phyloP scores from a whole-genome alignment of 2,113 vertebrate genomes.

The Capreolus pygargus region DNA sequence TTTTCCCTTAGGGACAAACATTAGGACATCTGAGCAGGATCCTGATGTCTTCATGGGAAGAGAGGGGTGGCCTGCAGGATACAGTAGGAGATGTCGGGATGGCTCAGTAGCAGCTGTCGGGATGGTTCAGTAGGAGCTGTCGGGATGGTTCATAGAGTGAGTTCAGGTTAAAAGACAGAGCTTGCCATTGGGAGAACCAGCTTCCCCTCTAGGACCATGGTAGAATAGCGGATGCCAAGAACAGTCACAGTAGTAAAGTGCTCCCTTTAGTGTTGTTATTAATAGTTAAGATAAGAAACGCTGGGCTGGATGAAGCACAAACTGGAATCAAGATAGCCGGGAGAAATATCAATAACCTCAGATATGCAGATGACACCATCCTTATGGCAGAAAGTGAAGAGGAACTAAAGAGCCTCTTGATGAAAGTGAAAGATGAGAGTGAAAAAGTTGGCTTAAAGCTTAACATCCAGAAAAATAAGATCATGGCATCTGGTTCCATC shows the following conservation, averaged over 20 bases:
- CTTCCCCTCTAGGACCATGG: background rate
- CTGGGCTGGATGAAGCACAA: too few species aligned
- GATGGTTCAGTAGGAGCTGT: background rate
- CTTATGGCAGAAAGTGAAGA: too few species aligned
- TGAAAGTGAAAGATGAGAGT: too few species aligned
- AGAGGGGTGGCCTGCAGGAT: background rate
- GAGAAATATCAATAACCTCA: too few species aligned
- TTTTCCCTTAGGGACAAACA: background rate
- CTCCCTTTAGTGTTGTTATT: background rate
- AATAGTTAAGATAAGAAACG: background rate
- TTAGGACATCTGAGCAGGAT: background rate
- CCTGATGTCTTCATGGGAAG: background rate
- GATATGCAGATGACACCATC: too few species aligned
- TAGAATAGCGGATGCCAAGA: background rate
- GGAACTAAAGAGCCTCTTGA: too few species aligned
- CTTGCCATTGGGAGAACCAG: background rate
- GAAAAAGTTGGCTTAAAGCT: too few species aligned
- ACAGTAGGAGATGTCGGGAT: background rate
- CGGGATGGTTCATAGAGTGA: background rate
- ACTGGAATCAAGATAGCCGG: too few species aligned
- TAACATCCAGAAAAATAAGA: too few species aligned
- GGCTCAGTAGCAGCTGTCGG: too few species aligned
- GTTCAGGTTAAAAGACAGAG: background rate
- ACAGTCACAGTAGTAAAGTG: background rate
- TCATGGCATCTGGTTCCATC: too few species aligned